Evolutionary conservation across 2,888 invertebrate genomes (phyloP).

Genomic region (Halocaridina rubra): DNA sequence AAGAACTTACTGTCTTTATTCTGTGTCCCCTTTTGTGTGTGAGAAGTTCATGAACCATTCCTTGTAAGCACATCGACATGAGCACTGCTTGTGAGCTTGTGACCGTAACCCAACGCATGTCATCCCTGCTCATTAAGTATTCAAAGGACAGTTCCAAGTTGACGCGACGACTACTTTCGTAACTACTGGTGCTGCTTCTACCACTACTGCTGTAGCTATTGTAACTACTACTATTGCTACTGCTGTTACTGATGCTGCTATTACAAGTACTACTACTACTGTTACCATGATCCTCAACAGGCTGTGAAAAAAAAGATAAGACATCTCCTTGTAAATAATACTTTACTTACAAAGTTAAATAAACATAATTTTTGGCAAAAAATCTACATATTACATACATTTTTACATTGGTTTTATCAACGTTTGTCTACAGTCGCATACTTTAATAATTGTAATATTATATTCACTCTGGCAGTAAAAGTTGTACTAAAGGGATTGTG

Average conservation of each 20-base stretch:
- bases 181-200: slow-evolving; percentile 15
- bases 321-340: too few relatives aligned
- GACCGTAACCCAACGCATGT: slow-evolving; percentile 93
- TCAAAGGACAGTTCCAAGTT: slow-evolving; percentile 90
- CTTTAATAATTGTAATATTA: too few relatives aligned
- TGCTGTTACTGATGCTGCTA: slow-evolving; percentile 32
- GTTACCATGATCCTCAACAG: not conserved
- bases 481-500: too few relatives aligned
- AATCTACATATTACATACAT: too few relatives aligned
- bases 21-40: slow-evolving; percentile 65
- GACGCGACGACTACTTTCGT: slow-evolving; percentile 67
- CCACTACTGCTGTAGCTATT: slow-evolving; percentile 22
- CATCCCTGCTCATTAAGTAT: slow-evolving; percentile 91
- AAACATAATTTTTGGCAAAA: too few relatives aligned
- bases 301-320: not conserved
- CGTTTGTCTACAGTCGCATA: too few relatives aligned
- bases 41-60: slow-evolving; percentile 94
- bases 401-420: too few relatives aligned
- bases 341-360: too few relatives aligned
- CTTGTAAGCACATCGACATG: slow-evolving; percentile 92
- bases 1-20: slow-evolving; percentile 25
- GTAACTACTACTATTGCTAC: slow-evolving; percentile 18
- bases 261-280: not conserved
- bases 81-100: slow-evolving; percentile 92
- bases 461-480: too few relatives aligned